Base-by-base conservation (phyloP, 2,888 invertebrate species). In the Ophioninae sp. region DNA sequence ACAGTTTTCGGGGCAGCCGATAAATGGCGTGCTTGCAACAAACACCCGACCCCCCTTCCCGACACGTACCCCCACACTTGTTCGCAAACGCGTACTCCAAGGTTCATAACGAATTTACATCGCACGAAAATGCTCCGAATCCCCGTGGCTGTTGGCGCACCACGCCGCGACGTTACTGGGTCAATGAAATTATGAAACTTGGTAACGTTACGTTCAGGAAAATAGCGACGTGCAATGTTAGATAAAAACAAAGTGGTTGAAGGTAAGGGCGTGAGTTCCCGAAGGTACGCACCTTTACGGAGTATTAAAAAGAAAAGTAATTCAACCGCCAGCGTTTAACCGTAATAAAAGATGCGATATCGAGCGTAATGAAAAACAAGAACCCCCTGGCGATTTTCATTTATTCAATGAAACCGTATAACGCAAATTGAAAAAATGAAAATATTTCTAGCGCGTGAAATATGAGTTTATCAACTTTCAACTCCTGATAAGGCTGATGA, bases 151-250 rank as follows among this genome's bases (percentile, higher is more conserved):
- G 73, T 20, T 56, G 20, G 50, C 21, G 76, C 56, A 41, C 59
- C 20, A 64, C 64, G 56, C 61, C 44, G 23, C 21, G 41, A 68
- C 56, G 56, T 10, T 50, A 80, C 61, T 83, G 69, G 76, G 68
- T 73, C 80, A 83, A 73, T 77, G 65, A 57, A 61, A 77, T 80
- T 80, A 77, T 77, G 61, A 77, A 73, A 69, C 21, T 23, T 59
- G 44, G 67, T 64, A 69, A 41, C 41, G 39, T 6, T 44, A 44
- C 68, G 41, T 59, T 20, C 37, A 67, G 20, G 1, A 61, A 74
- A 61, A 30, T 56, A 20, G 23, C 37, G 57, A 8, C 67, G 7
- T 50, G 50, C 39, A 44, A 61, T 39, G 50, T 67, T 50, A n/a
- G 21, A 75, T 21, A 39, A 20, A 20, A 39, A 65, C 3, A n/a